phyloP scores from a whole-genome alignment of 1,140 invertebrate species.

The Linepithema humile region DNA sequence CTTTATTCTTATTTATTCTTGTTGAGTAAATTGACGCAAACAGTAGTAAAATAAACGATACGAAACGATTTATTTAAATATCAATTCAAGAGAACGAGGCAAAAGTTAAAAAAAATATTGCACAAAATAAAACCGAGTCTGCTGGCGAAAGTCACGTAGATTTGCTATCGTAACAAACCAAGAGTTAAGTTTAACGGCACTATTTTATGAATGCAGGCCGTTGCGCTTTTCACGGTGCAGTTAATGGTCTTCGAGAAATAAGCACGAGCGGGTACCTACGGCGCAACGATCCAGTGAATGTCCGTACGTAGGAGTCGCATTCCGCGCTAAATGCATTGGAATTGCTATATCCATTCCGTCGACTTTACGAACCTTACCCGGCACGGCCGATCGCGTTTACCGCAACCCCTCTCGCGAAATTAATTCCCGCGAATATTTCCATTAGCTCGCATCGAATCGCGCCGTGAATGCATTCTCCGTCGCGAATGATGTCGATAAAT shows the following conservation, averaged over 20 bases:
- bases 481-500: neutral
- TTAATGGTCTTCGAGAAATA: slow-evolving; percentile 28
- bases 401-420: slow-evolving; percentile 31
- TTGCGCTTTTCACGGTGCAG: too few species aligned
- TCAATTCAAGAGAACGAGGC: neutral
- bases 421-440: slow-evolving; percentile 61
- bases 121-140: neutral
- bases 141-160: neutral
- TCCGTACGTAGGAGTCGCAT: slow-evolving; percentile 78
- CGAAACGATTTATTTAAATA: neutral
- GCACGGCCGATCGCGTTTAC: slow-evolving; percentile 17
- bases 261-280: slow-evolving; percentile 7
- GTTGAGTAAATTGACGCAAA: too few species aligned
- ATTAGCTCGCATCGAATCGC: slow-evolving; percentile 21
- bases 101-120: too few species aligned
- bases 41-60: too few species aligned
- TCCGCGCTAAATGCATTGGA: slow-evolving; percentile 78
- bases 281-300: slow-evolving; percentile 72
- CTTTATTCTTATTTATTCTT: too few species aligned
- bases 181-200: neutral
- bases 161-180: neutral
- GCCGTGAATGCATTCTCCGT: neutral
- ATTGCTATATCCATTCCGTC: slow-evolving; percentile 75
- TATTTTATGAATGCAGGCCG: neutral
- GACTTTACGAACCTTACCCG: slow-evolving; percentile 2